These are phyloP conservation scores for Aphelinus atriplicis DNA, from an alignment of 1,140 invertebrate genomes.

Conservation along the genomic window DNA sequence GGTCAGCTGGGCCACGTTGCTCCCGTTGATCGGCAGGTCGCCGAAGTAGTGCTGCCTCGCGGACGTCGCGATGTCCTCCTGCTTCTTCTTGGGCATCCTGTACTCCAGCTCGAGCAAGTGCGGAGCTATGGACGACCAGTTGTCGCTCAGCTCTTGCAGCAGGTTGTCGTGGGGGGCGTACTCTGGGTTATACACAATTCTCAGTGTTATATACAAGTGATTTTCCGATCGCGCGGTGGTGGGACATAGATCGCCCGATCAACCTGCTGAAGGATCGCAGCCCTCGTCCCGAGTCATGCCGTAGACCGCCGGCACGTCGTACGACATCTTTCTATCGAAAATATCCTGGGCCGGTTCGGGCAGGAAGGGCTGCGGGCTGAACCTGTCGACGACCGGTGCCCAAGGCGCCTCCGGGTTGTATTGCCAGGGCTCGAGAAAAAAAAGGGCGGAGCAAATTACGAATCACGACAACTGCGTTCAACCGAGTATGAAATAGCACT, in stretches of 20 bases:
- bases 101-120: not conserved
- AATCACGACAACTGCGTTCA: no score
- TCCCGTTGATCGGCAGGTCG: not conserved
- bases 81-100: not conserved
- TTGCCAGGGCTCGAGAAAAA: not conserved
- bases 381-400: conserved; percentile 4
- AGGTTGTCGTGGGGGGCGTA: conserved; percentile 15
- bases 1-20: not conserved
- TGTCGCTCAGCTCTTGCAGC: not conserved
- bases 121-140: not conserved
- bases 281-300: not conserved
- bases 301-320: conserved; percentile 14
- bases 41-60: conserved; percentile 1
- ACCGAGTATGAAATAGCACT: not conserved
- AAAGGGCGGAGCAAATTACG: no score
- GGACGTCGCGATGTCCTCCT: not conserved
- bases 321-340: not conserved
- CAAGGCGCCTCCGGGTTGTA: conserved; percentile 6
- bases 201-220: no score
- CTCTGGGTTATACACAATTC: not conserved
- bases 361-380: not conserved
- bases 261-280: conserved; percentile 2
- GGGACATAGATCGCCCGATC: not conserved
- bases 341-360: not conserved
- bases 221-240: no score